Evolutionary conservation across 35 echinoderm and acorn worm species (phyloP), one percentile per base, ranked within the genome.

Genomic region (Stichopus chloronotus): DNA sequence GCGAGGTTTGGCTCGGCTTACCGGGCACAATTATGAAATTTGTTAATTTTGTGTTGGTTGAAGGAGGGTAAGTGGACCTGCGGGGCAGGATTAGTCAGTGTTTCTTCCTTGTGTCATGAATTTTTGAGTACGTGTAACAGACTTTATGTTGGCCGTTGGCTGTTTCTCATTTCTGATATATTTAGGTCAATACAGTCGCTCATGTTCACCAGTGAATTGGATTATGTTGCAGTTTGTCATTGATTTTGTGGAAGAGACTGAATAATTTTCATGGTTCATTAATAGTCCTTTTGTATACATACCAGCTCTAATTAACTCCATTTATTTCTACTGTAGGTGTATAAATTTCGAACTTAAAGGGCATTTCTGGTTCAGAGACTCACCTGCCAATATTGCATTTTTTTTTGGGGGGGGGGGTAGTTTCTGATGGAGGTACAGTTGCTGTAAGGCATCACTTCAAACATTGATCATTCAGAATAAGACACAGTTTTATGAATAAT

Each of bases 51-150:
- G 21, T 85, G 82, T 85, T 53, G 17, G 82, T 7, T 74, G 22
- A 83, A 85, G 52, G 82, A 85, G 82, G 82, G 82, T 85, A 85
- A 85, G 55, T 85, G 82, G 82, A 58, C 82, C 82, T 58, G 55
- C 17, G 56, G 55, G 82, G 57, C 16, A 85, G 82, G 82, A 85
- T 85, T 85, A 85, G 82, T 85, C 82, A 58, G 82, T 85, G 82
- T 53, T 83, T 56, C 17, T 7, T 17, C n/a, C 14, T 58, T 17
- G n/a, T 85, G 53, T 85, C 82, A 85, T 85, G 82, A 85, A 57
- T 85, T 53, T 78, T 85, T 19, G 21, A 85, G 82, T 20, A 81
- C 25, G 58, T 85, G 82, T 85, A 17, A 78, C 17, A 20, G 17
- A 85, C 55, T 58, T 58, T 85, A 16, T 53, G 19, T 20, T 85